Evolutionary conservation across 2,113 vertebrate genomes (phyloP).

Genomic region (Microtus richardsoni): DNA sequence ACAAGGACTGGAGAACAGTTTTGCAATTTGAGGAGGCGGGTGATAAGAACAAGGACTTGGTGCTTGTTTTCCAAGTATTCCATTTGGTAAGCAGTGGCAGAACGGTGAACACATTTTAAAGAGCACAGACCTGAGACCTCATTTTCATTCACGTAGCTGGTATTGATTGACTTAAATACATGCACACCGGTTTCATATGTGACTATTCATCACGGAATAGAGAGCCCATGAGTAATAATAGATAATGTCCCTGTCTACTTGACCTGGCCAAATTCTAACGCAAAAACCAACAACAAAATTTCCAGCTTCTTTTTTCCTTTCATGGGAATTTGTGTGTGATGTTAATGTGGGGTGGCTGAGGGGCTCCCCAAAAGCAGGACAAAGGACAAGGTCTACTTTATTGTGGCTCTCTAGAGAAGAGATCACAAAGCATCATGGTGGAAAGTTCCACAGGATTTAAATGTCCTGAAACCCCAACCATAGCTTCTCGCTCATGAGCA

Average conservation of each 20-base stretch:
- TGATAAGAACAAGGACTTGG: neutral
- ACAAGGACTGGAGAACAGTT: slow-evolving; percentile 25
- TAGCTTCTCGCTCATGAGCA: neutral
- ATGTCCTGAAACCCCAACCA: neutral
- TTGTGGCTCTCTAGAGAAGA: neutral
- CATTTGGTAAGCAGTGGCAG: neutral
- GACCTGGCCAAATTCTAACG: slow-evolving; percentile 7
- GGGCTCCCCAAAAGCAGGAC: neutral
- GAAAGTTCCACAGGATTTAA: neutral
- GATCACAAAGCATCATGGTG: neutral
- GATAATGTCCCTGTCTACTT: neutral
- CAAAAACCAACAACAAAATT: neutral
- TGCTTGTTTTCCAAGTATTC: neutral
- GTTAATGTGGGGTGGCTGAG: slow-evolving; percentile 14
- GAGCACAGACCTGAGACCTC: neutral
- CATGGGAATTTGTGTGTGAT: neutral
- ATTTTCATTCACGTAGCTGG: neutral
- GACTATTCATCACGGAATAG: neutral
- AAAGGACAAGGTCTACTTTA: neutral
- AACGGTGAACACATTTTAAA: neutral
- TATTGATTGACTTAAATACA: neutral
- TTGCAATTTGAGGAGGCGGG: neutral
- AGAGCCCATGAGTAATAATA: neutral
- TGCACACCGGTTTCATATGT: neutral
- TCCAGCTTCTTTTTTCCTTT: neutral